Conservation (phyloP, 2,797 vertebrate genomes). For the Morelia viridis region DNA sequence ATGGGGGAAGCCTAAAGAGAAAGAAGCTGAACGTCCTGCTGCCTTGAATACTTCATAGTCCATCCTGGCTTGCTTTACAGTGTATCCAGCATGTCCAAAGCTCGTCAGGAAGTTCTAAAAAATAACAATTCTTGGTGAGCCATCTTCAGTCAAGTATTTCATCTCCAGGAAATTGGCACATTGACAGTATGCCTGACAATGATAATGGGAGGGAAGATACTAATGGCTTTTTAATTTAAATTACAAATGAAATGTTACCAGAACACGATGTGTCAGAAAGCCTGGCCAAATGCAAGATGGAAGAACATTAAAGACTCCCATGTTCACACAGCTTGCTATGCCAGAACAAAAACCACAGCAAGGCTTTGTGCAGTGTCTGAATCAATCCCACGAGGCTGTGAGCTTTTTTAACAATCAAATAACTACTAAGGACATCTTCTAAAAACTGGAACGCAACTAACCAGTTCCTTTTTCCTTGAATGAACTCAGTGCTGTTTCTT, state of each 20-base stretch:
- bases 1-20: not conserved
- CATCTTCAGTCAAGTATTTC: not conserved
- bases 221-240: not conserved
- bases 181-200: not conserved
- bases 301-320: not conserved
- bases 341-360: too few relatives aligned
- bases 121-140: not conserved
- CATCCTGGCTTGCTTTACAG: not conserved
- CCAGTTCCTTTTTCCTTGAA: too few relatives aligned
- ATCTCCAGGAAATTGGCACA: conserved; percentile 6
- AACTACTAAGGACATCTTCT: too few relatives aligned
- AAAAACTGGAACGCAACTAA: too few relatives aligned
- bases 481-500: too few relatives aligned
- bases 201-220: not conserved
- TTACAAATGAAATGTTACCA: not conserved
- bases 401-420: too few relatives aligned
- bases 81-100: not conserved
- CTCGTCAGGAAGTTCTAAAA: not conserved
- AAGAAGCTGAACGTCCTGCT: not conserved
- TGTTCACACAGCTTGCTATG: too few relatives aligned
- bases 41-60: too few relatives aligned
- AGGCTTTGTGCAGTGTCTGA: too few relatives aligned
- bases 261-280: not conserved
- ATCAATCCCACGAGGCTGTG: too few relatives aligned
- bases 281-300: not conserved